Conservation (phyloP, 1,140 invertebrate genomes). For the Belonocnema kinseyi region DNA sequence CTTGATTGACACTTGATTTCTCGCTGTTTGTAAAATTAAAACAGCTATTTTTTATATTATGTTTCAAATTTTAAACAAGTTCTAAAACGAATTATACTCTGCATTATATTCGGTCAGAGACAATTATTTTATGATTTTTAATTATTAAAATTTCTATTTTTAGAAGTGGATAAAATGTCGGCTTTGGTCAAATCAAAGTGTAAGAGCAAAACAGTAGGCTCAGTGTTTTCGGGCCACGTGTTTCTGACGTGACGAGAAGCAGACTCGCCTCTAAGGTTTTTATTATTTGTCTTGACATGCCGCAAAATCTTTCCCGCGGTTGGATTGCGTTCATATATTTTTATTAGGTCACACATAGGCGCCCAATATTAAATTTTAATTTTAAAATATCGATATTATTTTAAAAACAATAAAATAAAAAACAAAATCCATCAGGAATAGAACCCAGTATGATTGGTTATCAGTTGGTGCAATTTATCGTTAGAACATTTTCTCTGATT, state of each 20-base stretch:
- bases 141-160: background rate
- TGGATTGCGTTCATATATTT: background rate
- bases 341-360: background rate
- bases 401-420: too few relatives aligned
- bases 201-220: conserved; percentile 49
- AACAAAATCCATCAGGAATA: too few relatives aligned
- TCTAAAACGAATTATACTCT: background rate
- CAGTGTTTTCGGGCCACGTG: conserved; percentile 58
- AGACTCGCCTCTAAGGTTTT: conserved; percentile 40
- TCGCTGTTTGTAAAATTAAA: background rate
- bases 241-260: conserved; percentile 55
- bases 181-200: conserved; percentile 42
- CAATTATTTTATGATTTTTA: too few relatives aligned
- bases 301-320: conserved; percentile 22
- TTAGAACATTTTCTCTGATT: too few relatives aligned
- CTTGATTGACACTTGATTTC: background rate
- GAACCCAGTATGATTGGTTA: too few relatives aligned
- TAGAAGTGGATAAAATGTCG: conserved; percentile 48
- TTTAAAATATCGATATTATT: too few relatives aligned
- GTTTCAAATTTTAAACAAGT: too few relatives aligned
- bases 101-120: too few relatives aligned
- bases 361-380: too few relatives aligned
- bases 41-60: background rate
- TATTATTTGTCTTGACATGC: conserved; percentile 8
- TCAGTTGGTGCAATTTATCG: too few relatives aligned